Evolutionary conservation across 1,140 invertebrate genomes (phyloP), one percentile per base, ranked within the genome.

Genomic region (Mactra quadrangularis): DNA sequence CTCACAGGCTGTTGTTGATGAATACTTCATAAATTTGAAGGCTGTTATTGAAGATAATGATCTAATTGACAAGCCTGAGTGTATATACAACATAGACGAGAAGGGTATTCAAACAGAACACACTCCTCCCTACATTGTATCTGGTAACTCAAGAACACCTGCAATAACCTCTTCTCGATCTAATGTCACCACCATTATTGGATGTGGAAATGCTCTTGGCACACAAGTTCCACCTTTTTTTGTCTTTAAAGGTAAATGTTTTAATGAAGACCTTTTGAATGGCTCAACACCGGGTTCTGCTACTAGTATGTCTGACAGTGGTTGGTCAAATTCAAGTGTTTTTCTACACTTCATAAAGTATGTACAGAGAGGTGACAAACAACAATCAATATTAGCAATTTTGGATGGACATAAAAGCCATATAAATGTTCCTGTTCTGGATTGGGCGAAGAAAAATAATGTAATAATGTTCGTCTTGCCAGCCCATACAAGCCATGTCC

Each of bases 391-490:
- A 17, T 33, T 82, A 13, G 35, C 60, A 27, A 19, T 82, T 22
- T 50, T 72, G 22, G 77, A 81, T 59, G 62, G 77, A 15, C 77
- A 70, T 50, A 81, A 59, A 45, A 59, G 38, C 15, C 66, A 72
- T 31, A 60, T 82, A 1, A 70, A 62, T 62, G 31, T 77, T 47
- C 41, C 74, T 31, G 57, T 77, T 6, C 22, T 64, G 19, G 60
- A 77, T 33, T 77, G 38, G 74, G 74, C 38, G 29, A 64, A 82
- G 22, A 25, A 72, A 33, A 59, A 62, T 17, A 38, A 82, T 35
- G 31, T 59, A 17, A 72, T 82, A 72, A 31, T 82, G 33, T 82
- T 82, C 50, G 29, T 72, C 35, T 62, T 83, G 38, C 70, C 81
- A 52, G 66, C 68, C 17, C 71, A 83, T 55, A 75, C 59, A 52